These are phyloP conservation scores for Dendrocincla tyrannina DNA, from an alignment of 2,797 vertebrate species.

Conservation along the genomic window DNA sequence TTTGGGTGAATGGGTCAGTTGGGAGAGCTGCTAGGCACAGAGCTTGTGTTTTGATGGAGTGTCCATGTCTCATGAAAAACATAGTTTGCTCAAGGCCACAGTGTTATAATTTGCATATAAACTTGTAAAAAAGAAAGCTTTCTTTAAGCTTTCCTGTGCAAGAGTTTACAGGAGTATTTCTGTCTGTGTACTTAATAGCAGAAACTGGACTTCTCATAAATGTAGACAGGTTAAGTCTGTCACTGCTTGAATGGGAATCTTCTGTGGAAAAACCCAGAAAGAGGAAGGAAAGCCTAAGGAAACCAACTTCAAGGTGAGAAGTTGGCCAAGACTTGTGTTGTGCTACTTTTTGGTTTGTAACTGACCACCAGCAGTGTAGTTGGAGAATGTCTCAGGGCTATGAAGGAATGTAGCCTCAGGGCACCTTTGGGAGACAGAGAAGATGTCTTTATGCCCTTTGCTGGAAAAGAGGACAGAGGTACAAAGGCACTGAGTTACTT, in stretches of 20 bases:
- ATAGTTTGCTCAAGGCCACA: constrained; percentile 32
- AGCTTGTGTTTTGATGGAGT: constrained; percentile 27
- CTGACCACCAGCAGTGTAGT: background rate
- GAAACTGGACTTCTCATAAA: constrained; percentile 17
- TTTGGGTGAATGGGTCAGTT: background rate
- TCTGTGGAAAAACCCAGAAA: constrained; percentile 59
- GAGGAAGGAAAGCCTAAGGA: constrained; percentile 39
- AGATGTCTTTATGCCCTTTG: background rate
- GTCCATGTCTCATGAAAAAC: constrained; percentile 29
- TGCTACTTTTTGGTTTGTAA: background rate
- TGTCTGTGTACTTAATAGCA: constrained; percentile 28
- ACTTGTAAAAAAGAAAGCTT: constrained; percentile 28
- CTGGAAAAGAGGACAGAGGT: background rate
- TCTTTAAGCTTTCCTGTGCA: background rate
- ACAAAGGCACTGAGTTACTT: background rate
- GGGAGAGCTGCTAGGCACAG: background rate
- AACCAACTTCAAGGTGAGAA: background rate
- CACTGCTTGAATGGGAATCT: background rate
- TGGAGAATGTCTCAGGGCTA: background rate
- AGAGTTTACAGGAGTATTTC: constrained; percentile 16
- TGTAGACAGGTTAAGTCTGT: background rate
- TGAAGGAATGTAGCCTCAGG: constrained; percentile 4
- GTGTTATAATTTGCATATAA: constrained; percentile 48
- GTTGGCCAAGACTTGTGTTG: background rate
- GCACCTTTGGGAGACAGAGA: constrained; percentile 8